Conservation (phyloP, 2,888 invertebrate species). For the Ernsta delagoae region DNA sequence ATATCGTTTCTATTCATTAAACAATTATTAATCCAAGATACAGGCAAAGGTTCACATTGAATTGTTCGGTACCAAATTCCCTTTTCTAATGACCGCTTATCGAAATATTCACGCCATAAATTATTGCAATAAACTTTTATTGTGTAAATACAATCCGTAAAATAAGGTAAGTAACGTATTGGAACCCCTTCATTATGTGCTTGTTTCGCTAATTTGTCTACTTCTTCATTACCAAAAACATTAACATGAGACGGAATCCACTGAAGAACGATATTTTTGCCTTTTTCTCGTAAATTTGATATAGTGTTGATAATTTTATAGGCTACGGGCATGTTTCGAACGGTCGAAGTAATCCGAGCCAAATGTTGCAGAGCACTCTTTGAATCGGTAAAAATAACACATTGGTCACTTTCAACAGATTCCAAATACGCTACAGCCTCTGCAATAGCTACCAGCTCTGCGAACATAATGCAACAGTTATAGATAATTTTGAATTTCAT, state of each 20-base stretch:
- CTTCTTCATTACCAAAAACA: not conserved
- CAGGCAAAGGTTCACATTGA: conserved; percentile 16
- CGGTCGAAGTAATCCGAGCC: conserved; percentile 10
- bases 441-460: conserved; percentile 3
- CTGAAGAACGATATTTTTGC: not conserved
- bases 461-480: conserved; percentile 16
- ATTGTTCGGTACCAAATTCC: conserved; percentile 4
- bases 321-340: not conserved
- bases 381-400: conserved; percentile 6
- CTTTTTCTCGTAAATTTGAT: not conserved
- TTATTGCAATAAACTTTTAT: not conserved
- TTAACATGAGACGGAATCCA: conserved; percentile 3
- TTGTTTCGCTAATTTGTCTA: not conserved
- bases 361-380: conserved; percentile 11
- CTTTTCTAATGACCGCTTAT: conserved; percentile 5
- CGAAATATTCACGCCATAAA: conserved; percentile 1
- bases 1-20: conserved; percentile 10
- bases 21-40: conserved; percentile 20
- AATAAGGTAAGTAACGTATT: not conserved
- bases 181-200: conserved; percentile 2
- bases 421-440: conserved; percentile 5
- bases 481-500: conserved; percentile 3
- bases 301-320: not conserved
- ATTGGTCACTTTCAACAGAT: conserved; percentile 3
- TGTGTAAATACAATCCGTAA: not conserved